phyloP scores from a whole-genome alignment of 1,140 invertebrate species.

The Mercenaria mercenaria region DNA sequence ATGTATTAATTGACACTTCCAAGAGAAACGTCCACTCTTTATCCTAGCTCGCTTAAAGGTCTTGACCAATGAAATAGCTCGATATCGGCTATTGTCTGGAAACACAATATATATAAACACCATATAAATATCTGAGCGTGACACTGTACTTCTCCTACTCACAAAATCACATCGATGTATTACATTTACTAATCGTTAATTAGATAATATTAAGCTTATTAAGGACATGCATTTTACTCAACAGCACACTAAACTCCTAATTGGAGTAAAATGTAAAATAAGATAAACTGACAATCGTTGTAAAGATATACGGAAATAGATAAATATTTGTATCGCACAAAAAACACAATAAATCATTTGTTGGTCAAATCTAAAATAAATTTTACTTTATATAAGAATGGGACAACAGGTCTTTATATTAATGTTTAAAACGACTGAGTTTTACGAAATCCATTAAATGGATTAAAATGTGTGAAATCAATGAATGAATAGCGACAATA shows the following conservation, averaged over 20 bases:
- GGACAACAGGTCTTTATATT: not conserved
- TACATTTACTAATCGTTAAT: not conserved
- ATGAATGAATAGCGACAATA: conserved; percentile 6
- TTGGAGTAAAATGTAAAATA: no score
- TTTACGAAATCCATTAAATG: not conserved
- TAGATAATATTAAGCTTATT: no score
- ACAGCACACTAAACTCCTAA: no score
- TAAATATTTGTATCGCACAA: not conserved
- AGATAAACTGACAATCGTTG: no score
- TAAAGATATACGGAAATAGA: not conserved
- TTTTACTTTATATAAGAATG: not conserved
- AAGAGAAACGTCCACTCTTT: conserved; percentile 32
- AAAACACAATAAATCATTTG: conserved; percentile 21
- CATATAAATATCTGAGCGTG: not conserved
- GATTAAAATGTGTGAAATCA: conserved; percentile 22
- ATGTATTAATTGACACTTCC: conserved; percentile 11
- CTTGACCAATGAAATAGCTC: conserved; percentile 29
- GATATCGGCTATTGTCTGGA: not conserved
- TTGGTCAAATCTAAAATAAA: not conserved
- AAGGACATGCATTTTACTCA: no score
- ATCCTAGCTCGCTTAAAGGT: not conserved
- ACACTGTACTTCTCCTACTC: not conserved
- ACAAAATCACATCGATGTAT: not conserved
- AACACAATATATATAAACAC: conserved; percentile 2
- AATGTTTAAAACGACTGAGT: not conserved